Conservation (phyloP, 2,113 vertebrate species). For the Phaetusa simplex region DNA sequence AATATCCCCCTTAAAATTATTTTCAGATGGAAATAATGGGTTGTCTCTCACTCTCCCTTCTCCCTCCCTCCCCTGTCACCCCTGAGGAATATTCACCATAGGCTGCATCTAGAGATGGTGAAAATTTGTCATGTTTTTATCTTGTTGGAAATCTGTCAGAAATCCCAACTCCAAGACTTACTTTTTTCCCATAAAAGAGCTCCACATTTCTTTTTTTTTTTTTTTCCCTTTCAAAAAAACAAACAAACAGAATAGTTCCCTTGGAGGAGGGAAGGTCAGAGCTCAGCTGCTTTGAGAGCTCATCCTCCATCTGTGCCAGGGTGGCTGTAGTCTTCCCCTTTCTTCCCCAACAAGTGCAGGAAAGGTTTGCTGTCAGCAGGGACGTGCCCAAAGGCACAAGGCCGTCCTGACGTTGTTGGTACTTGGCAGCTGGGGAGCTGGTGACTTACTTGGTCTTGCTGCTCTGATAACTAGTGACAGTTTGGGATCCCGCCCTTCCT, state of each 20-base stretch:
- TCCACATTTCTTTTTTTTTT: neutral
- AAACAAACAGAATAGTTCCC: neutral
- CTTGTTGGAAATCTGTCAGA: slow-evolving; percentile 32
- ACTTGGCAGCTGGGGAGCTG: neutral
- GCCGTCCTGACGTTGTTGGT: neutral
- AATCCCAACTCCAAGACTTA: neutral
- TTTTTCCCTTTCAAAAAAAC: neutral
- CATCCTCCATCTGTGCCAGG: neutral
- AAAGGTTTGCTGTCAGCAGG: neutral
- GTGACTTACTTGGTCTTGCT: neutral
- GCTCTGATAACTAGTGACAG: neutral
- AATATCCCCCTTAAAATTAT: slow-evolving; percentile 5
- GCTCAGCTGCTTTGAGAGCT: neutral
- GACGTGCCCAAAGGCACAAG: neutral
- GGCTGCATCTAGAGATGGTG: neutral
- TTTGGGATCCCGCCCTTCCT: neutral
- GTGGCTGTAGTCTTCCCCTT: neutral
- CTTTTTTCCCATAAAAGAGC: neutral
- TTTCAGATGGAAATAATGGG: neutral
- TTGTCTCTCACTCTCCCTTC: neutral
- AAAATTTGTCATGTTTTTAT: slow-evolving; percentile 35
- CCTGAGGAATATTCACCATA: neutral
- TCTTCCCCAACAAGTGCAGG: neutral
- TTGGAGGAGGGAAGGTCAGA: neutral
- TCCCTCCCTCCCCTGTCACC: neutral